Conservation (phyloP, 2,888 invertebrate genomes). For the Barypeithes pellucidus region DNA sequence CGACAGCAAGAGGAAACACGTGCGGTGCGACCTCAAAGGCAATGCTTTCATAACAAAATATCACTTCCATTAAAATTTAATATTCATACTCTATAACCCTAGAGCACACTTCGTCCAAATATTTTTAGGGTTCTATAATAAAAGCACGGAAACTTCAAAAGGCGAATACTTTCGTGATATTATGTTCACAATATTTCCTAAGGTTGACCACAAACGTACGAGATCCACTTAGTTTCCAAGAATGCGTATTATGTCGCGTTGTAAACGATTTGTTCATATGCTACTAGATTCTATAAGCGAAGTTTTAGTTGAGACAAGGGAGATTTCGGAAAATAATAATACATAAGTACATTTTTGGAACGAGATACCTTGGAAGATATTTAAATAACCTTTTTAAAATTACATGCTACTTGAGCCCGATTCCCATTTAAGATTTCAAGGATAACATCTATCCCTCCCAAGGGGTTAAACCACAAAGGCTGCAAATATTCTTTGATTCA, state of each 20-base stretch:
- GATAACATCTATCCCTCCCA: too few relatives aligned
- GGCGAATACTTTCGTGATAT: background rate
- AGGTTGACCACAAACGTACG: constrained; percentile 9
- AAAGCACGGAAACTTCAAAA: background rate
- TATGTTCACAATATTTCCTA: background rate
- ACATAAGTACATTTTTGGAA: too few relatives aligned
- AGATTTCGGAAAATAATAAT: background rate
- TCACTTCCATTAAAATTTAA: background rate
- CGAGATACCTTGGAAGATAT: too few relatives aligned
- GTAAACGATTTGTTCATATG: constrained; percentile 11
- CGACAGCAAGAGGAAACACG: background rate
- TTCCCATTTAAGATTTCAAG: too few relatives aligned
- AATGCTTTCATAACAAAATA: background rate
- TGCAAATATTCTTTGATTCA: too few relatives aligned
- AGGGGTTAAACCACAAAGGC: too few relatives aligned
- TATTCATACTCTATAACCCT: background rate
- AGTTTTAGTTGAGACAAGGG: background rate
- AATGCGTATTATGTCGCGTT: background rate
- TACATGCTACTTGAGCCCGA: too few relatives aligned
- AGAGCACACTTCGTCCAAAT: background rate
- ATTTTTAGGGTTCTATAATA: background rate
- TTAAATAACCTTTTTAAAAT: too few relatives aligned
- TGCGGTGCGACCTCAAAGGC: background rate
- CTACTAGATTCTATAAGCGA: constrained; percentile 1
- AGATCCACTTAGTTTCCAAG: constrained; percentile 1